Evolutionary conservation across 35 echinoderm and acorn worm species (phyloP).

Genomic region (Apostichopus parvimensis): DNA sequence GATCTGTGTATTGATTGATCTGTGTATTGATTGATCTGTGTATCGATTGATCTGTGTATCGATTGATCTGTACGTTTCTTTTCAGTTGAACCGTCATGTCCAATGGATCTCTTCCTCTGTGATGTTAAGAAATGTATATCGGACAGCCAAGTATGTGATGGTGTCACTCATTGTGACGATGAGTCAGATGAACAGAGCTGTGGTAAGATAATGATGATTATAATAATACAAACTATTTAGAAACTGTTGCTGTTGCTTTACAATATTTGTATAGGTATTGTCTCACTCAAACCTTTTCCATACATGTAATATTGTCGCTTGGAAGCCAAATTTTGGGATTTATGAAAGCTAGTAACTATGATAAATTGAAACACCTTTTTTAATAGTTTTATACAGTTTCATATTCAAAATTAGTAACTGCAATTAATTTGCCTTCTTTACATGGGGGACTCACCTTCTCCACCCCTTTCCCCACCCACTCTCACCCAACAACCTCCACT

Average conservation of each 20-base stretch:
- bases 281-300: too few relatives aligned
- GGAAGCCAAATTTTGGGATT: too few relatives aligned
- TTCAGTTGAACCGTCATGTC: conserved; percentile 14
- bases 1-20: too few relatives aligned
- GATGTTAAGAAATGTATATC: conserved; percentile 1
- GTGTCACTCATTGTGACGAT: not conserved
- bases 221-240: too few relatives aligned
- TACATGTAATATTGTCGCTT: too few relatives aligned
- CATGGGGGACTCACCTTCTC: not conserved
- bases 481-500: too few relatives aligned
- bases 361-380: not conserved
- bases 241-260: too few relatives aligned
- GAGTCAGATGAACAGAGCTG: not conserved
- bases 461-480: too few relatives aligned
- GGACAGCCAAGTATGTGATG: conserved; percentile 3
- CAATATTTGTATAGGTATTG: too few relatives aligned
- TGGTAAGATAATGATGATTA: not conserved
- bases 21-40: too few relatives aligned
- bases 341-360: too few relatives aligned
- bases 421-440: not conserved
- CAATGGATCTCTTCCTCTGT: conserved; percentile 1
- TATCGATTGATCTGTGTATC: too few relatives aligned
- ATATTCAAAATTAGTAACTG: not conserved
- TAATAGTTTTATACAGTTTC: not conserved
- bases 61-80: not conserved